Conservation (phyloP, 2,888 invertebrate species). For the Spodoptera littoralis region DNA sequence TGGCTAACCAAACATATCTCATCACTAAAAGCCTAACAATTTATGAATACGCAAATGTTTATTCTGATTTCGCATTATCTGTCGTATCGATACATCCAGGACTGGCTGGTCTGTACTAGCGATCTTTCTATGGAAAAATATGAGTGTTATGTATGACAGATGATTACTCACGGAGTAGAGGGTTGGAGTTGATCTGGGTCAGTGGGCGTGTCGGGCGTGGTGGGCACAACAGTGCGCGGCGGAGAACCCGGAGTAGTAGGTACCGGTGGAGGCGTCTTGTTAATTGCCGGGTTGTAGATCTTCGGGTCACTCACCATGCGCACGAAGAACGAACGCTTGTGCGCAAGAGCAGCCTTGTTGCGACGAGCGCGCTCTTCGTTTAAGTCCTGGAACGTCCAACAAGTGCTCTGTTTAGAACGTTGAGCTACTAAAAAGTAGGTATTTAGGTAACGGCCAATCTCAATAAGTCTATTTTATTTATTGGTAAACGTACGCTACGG, state of each 20-base stretch:
- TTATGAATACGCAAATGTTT: conserved; percentile 16
- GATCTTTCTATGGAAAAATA: neutral
- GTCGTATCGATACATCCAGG: too few species aligned
- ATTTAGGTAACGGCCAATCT: too few species aligned
- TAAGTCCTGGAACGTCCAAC: conserved; percentile 87
- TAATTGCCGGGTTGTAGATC: conserved; percentile 97
- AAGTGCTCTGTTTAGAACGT: too few species aligned
- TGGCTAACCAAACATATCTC: conserved; percentile 47
- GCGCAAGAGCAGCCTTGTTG: conserved; percentile 94
- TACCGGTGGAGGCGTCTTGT: conserved; percentile 91
- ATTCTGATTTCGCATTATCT: conserved; percentile 2
- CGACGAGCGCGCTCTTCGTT: conserved; percentile 93
- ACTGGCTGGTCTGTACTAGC: too few species aligned
- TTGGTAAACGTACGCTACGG: too few species aligned
- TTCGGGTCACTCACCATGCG: conserved; percentile 99
- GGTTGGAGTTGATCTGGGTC: conserved; percentile 67
- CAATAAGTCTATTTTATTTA: too few species aligned
- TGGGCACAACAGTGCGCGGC: conserved; percentile 73
- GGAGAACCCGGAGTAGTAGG: conserved; percentile 88
- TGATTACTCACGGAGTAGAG: conserved; percentile 74
- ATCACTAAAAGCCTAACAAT: conserved; percentile 31
- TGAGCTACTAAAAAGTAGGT: too few species aligned
- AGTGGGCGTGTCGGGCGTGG: conserved; percentile 76
- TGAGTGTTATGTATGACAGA: conserved; percentile 4
- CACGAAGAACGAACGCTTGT: conserved; percentile 98